These are phyloP conservation scores for Drosophila pallidifrons DNA, from an alignment of 1,140 invertebrate species.

Conservation along the genomic window DNA sequence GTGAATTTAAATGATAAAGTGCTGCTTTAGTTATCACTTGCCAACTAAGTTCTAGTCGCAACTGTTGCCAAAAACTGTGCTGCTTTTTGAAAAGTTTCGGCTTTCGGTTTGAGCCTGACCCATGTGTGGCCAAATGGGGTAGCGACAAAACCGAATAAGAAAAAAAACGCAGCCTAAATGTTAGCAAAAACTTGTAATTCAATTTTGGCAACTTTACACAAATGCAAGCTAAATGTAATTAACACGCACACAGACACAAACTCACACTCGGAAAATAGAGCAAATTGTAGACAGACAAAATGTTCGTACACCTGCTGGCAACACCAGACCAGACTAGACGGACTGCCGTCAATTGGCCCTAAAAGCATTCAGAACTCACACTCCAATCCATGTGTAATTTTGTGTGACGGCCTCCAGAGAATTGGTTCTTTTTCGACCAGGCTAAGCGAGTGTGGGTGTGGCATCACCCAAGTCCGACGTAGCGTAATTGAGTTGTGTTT, in stretches of 20 bases:
- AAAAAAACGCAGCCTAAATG: conserved; percentile 63
- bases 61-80: conserved; percentile 53
- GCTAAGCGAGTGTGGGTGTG: not conserved
- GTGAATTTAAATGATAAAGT: conserved; percentile 34
- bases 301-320: conserved; percentile 62
- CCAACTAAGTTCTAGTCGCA: conserved; percentile 46
- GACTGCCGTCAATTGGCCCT: conserved; percentile 60
- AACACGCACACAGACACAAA: conserved; percentile 62
- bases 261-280: conserved; percentile 23
- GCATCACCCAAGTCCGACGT: conserved; percentile 8
- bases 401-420: conserved; percentile 33
- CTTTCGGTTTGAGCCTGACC: conserved; percentile 7
- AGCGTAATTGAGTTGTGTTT: conserved; percentile 78
- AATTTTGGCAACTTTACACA: conserved; percentile 72
- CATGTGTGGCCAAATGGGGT: conserved; percentile 62
- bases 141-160: conserved; percentile 14
- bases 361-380: conserved; percentile 30
- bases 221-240: conserved; percentile 78
- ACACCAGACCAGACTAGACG: conserved; percentile 13
- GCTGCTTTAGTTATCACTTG: conserved; percentile 42
- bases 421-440: conserved; percentile 17
- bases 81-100: conserved; percentile 41
- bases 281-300: conserved; percentile 38
- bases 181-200: conserved; percentile 77
- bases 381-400: conserved; percentile 51